Base-by-base conservation (phyloP, 2,888 invertebrate species). In the Andricus curvator region DNA sequence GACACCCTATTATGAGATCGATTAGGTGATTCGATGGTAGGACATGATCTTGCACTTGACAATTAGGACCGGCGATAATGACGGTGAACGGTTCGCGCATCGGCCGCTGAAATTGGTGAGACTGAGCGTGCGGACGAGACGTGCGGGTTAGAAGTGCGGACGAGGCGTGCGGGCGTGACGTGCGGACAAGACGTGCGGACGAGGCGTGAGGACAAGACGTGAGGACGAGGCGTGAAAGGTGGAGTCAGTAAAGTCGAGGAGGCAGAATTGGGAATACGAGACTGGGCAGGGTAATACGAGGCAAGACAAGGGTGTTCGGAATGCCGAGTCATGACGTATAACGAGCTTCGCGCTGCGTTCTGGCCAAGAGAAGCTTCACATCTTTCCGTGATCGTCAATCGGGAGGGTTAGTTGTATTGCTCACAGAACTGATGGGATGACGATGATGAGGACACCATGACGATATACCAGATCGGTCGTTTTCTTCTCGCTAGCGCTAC, bases 281-380 rank as follows among this genome's bases (percentile, higher is more conserved):
- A 17, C 44, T 51, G 51, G 70, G 70, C 70, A 33, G 74, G 60
- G 76, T 4, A 4, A 41, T n/a, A 11, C 13, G 20, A 13, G 9
- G 25, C 48, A 29, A 29, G 74, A 37, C 37, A 74, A 74, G 78
- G 79, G 76, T 76, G 62, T 62, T 67, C 86, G 87, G 86, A 89
- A 85, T 90, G 92, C 89, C 88, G 88, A 92, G 92, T 92, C 92
- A 92, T 89, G 87, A 85, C 89, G 88, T 87, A 89, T 92, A 92
- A 92, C 92, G 91, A 92, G 91, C 92, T 91, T 87, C 87, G 83
- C 82, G 84, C 82, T 82, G 82, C 82, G 80, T 82, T 84, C 66
- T 79, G 68, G 77, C 62, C 77, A 56, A 78, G 78, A 81, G 79
- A 51, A 81, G 82, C 79, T 70, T 67, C 6, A 37, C 37, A 1